These are phyloP conservation scores for Lysiphlebus fabarum DNA, from an alignment of 1,140 invertebrate species.

Conservation along the genomic window DNA sequence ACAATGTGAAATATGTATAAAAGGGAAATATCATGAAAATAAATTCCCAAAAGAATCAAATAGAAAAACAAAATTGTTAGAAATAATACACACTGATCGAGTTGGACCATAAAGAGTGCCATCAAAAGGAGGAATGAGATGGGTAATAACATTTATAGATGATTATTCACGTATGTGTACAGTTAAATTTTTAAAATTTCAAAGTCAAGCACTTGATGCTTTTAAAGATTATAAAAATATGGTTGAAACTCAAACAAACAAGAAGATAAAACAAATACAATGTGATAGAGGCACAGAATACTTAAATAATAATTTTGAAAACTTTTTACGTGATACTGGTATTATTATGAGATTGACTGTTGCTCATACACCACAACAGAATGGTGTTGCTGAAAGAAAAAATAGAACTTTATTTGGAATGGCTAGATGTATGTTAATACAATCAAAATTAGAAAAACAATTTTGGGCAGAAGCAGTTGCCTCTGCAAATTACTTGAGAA, in stretches of 20 bases:
- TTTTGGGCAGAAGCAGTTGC: constrained; percentile 10
- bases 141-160: constrained; percentile 16
- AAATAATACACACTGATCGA: constrained; percentile 16
- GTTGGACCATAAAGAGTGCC: constrained; percentile 22
- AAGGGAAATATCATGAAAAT: constrained; percentile 29
- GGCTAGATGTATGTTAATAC: constrained; percentile 8
- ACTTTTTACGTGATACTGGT: neutral
- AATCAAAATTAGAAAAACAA: neutral
- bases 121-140: constrained; percentile 30
- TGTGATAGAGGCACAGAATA: constrained; percentile 7
- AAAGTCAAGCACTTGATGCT: neutral
- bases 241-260: neutral
- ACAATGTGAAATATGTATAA: constrained; percentile 29
- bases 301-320: constrained; percentile 1
- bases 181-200: neutral
- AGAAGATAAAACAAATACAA: constrained; percentile 3
- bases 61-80: neutral
- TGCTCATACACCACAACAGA: constrained; percentile 8
- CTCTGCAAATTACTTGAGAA: constrained; percentile 1
- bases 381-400: constrained; percentile 12
- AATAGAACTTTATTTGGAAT: constrained; percentile 13
- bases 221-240: constrained; percentile 2
- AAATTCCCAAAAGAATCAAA: constrained; percentile 23
- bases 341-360: constrained; percentile 4
- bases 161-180: constrained; percentile 2